Percentiles rank a stretch among this genome's conserved stretches.
These are phyloP conservation scores for Alligator mississippiensis DNA, from an alignment of 2,113 vertebrate species.

Conservation along the genomic window DNA sequence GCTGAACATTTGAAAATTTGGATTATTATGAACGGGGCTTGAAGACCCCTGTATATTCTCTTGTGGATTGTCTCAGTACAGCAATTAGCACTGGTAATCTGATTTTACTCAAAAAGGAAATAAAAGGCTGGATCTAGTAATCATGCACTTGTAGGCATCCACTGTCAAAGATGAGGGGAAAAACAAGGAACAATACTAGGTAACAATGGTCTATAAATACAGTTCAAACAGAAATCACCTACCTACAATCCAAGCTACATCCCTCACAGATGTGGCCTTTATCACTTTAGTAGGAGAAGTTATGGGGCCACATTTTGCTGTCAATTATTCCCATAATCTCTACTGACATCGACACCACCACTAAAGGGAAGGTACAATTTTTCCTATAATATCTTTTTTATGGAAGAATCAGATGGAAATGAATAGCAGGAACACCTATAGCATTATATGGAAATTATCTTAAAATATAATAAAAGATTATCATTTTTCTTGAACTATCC, in stretches of 20 bases:
- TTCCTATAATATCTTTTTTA: background rate
- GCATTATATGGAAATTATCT: background rate
- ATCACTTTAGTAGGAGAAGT: background rate
- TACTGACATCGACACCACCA: background rate
- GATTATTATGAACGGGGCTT: slow-evolving; percentile 43
- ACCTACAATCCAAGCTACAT: background rate
- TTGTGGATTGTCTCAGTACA: background rate
- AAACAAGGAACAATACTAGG: background rate
- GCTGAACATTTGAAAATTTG: slow-evolving; percentile 35
- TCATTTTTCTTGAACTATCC: background rate
- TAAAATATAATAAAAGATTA: background rate
- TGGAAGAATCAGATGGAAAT: background rate
- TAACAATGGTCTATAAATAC: background rate
- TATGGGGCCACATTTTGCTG: background rate
- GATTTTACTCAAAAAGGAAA: slow-evolving; percentile 4
- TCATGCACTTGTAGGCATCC: background rate
- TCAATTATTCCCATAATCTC: background rate
- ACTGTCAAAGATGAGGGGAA: background rate
- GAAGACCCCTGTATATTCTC: slow-evolving; percentile 35
- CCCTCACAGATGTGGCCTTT: background rate
- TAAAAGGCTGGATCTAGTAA: slow-evolving; percentile 6
- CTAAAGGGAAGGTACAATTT: background rate
- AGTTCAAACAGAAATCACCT: slow-evolving; percentile 27
- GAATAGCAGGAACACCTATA: background rate
- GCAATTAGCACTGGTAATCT: slow-evolving; percentile 49